Evolutionary conservation across 2,888 invertebrate genomes (phyloP).

Genomic region (Baronia brevicornis): DNA sequence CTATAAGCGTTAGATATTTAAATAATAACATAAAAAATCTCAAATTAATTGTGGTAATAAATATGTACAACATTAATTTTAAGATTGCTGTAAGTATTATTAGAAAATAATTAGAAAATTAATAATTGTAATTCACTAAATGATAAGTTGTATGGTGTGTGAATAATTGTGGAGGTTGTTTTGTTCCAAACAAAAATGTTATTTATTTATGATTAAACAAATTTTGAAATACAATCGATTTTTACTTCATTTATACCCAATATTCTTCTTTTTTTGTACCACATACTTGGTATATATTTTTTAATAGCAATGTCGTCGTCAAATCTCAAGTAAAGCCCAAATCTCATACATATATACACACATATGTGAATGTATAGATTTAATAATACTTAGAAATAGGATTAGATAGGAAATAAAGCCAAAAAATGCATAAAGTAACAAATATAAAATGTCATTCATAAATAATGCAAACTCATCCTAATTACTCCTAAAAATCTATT

Average conservation of each 20-base stretch:
- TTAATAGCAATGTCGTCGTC: no score
- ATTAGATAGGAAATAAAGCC: no score
- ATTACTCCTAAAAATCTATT: no score
- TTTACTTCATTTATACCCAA: conserved; percentile 21
- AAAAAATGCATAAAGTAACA: no score
- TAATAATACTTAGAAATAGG: no score
- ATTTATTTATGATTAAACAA: conserved; percentile 75
- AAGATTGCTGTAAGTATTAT: conserved; percentile 75
- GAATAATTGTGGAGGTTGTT: conserved; percentile 73
- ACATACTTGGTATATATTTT: no score
- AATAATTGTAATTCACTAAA: conserved; percentile 69
- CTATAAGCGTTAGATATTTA: conserved; percentile 67
- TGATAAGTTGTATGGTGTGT: conserved; percentile 68
- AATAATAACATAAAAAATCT: conserved; percentile 62
- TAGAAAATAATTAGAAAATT: conserved; percentile 70
- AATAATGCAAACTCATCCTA: no score
- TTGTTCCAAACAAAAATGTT: conserved; percentile 75
- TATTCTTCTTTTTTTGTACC: not conserved
- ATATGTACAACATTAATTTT: conserved; percentile 68
- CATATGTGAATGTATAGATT: no score
- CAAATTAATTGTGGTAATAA: conserved; percentile 72
- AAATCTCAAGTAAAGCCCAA: no score
- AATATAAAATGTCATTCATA: no score
- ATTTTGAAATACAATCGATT: conserved; percentile 62
- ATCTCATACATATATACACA: no score